Evolutionary conservation across 2,888 invertebrate genomes (phyloP).

Genomic region (Meiosimyza decipiens): DNA sequence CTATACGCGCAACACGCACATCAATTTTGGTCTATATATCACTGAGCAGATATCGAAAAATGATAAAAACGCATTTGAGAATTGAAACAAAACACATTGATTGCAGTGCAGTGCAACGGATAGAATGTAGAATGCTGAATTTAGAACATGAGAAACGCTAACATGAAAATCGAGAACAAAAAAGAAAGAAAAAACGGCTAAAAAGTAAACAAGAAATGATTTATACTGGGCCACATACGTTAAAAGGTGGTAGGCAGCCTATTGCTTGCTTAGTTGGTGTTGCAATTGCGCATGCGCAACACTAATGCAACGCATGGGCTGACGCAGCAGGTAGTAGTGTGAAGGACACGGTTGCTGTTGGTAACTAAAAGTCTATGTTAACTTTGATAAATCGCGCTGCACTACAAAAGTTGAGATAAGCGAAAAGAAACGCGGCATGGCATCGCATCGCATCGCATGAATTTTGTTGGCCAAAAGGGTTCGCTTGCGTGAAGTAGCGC

Average conservation of each 20-base stretch:
- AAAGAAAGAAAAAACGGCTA: not conserved
- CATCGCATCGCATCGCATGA: not conserved
- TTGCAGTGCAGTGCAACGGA: too few species aligned
- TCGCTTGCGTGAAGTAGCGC: constrained; percentile 25
- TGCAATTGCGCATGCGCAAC: constrained; percentile 10
- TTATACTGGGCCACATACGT: constrained; percentile 15
- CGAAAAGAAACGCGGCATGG: not conserved
- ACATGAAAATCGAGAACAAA: not conserved
- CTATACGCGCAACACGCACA: constrained; percentile 30
- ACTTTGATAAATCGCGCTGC: constrained; percentile 65
- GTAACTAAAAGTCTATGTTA: constrained; percentile 62
- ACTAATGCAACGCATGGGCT: constrained; percentile 4
- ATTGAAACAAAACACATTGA: not conserved
- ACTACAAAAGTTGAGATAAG: constrained; percentile 60
- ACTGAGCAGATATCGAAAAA: constrained; percentile 50
- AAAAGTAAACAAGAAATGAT: constrained; percentile 31
- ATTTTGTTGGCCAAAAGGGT: not conserved
- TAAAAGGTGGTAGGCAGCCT: not conserved
- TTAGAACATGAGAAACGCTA: too few species aligned
- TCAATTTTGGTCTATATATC: constrained; percentile 43
- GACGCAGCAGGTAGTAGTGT: constrained; percentile 8
- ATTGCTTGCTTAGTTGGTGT: not conserved
- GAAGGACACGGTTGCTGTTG: not conserved
- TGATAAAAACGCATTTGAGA: constrained; percentile 44
- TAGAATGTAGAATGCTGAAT: too few species aligned